phyloP scores from a whole-genome alignment of 2,797 vertebrate genomes.

The Sebastes oblongus region DNA sequence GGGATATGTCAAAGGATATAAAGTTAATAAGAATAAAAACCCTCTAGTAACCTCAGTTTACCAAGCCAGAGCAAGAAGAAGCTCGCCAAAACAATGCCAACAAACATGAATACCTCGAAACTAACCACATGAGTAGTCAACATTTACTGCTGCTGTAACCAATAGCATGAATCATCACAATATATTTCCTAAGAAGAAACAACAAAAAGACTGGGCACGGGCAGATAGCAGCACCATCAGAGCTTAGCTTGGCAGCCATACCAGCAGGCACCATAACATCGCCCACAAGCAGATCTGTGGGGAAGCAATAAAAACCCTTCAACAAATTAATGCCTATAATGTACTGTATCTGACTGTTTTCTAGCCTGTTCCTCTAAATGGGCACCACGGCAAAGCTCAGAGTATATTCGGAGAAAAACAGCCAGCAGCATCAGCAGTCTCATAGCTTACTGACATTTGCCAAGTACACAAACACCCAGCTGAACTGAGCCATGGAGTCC shows the following conservation, averaged over 20 bases:
- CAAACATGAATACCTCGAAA: neutral
- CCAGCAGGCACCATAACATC: neutral
- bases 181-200: neutral
- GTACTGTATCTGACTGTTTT: constrained; percentile 12
- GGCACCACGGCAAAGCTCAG: neutral
- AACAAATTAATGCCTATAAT: constrained; percentile 30
- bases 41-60: neutral
- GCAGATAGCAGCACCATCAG: neutral
- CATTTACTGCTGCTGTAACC: neutral
- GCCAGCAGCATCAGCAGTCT: constrained; percentile 19
- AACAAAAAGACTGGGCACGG: neutral
- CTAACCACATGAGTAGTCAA: neutral
- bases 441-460: constrained; percentile 23
- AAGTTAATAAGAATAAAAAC: neutral
- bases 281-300: constrained; percentile 2
- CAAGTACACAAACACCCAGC: constrained; percentile 28
- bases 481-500: constrained; percentile 23
- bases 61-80: neutral
- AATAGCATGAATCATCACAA: neutral
- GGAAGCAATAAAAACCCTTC: constrained; percentile 1
- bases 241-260: constrained; percentile 12
- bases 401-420: constrained; percentile 5
- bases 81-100: neutral
- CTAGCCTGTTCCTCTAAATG: neutral
- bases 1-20: neutral